A percentile compares a stretch with the other conserved stretches of the same genome.
phyloP scores from a whole-genome alignment of 2,888 invertebrate genomes.

The Choreutis nemorana region DNA sequence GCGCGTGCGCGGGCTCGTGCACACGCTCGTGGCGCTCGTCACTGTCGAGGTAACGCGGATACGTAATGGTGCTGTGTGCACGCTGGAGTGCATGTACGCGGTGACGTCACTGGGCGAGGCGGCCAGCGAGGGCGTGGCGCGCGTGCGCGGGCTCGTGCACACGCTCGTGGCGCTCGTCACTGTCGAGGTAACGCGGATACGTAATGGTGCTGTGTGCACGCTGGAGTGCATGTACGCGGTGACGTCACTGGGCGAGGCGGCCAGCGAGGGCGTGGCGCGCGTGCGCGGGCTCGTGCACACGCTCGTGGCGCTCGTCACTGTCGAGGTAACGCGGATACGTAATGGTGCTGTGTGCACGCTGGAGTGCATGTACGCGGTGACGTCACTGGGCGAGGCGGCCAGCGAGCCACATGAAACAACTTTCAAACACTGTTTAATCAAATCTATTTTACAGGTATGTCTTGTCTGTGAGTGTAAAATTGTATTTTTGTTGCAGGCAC shows the following conservation, averaged over 20 bases:
- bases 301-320: constrained; percentile 84
- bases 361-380: constrained; percentile 95
- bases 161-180: constrained; percentile 86
- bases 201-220: no score
- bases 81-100: constrained; percentile 95
- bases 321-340: constrained; percentile 83
- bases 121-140: constrained; percentile 86
- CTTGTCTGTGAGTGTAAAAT: no score
- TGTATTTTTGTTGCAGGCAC: constrained; percentile 69
- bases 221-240: constrained; percentile 96
- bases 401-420: constrained; percentile 84
- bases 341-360: constrained; percentile 94
- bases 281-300: constrained; percentile 89
- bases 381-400: constrained; percentile 88
- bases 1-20: constrained; percentile 85
- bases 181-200: constrained; percentile 75
- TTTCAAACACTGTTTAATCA: no score
- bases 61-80: no score
- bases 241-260: constrained; percentile 88
- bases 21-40: constrained; percentile 83
- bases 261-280: constrained; percentile 86
- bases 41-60: constrained; percentile 79
- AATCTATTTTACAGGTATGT: no score
- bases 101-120: constrained; percentile 91
- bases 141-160: constrained; percentile 87